These are phyloP conservation scores for Bembecia ichneumoniformis DNA, from an alignment of 2,888 invertebrate species.

Conservation along the genomic window DNA sequence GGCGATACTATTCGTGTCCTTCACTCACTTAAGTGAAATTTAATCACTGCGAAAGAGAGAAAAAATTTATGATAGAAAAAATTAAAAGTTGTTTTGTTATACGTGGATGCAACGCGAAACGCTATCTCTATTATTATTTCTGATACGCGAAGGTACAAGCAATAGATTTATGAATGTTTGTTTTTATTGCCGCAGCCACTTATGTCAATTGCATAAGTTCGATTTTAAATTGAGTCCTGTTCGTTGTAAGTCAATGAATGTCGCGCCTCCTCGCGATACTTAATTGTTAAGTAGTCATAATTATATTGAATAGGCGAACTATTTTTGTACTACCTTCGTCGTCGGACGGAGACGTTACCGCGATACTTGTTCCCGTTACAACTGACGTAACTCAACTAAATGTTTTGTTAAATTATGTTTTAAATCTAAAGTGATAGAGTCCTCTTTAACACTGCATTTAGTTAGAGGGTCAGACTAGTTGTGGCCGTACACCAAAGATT, in stretches of 20 bases:
- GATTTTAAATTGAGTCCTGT: neutral
- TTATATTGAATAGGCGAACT: conserved; percentile 69
- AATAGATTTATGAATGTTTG: conserved; percentile 23
- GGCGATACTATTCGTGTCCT: no score
- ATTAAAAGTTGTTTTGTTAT: no score
- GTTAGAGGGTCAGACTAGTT: conserved; percentile 38
- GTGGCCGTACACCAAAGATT: conserved; percentile 69
- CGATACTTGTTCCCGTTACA: conserved; percentile 42
- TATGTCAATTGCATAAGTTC: neutral
- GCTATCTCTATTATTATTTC: no score
- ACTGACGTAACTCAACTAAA: conserved; percentile 16
- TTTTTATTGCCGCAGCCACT: conserved; percentile 8
- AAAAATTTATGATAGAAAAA: no score
- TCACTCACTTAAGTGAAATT: no score
- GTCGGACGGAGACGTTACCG: conserved; percentile 61
- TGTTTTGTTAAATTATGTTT: neutral
- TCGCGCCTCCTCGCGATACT: conserved; percentile 54
- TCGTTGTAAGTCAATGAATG: conserved; percentile 20
- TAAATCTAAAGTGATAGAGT: neutral
- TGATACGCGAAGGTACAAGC: no score
- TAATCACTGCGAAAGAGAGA: no score
- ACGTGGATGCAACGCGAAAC: no score
- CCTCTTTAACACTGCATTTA: conserved; percentile 20
- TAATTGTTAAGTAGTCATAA: conserved; percentile 71
- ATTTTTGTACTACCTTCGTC: conserved; percentile 68